Base-by-base conservation (phyloP, 1,140 invertebrate genomes). In the Hylyphantes graminicola region DNA sequence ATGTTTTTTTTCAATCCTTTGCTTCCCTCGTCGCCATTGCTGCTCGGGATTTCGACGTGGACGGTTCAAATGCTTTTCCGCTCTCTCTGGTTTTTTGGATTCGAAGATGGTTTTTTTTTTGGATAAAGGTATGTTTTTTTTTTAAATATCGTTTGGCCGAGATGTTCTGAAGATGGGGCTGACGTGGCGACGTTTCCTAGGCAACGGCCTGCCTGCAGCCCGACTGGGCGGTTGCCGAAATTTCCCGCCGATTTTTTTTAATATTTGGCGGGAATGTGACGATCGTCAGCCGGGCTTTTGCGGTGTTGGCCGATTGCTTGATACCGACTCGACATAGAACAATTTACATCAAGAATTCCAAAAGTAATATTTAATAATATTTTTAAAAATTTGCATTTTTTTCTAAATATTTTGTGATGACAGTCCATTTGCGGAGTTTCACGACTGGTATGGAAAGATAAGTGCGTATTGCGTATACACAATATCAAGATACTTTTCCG, bases 1-100 rank as follows among this genome's bases (percentile, higher is more conserved):
- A 81, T 81, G 72, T 74, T 70, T 83, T 83, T 83, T 83, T 83
- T 82, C 75, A 70, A 83, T 72, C 80, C 80, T 83, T 83, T 83
- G 70, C 80, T 83, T 50, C 80, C 80, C n/a, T 35, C 19, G 61
- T 54, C 72, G 80, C 72, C 72, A 83, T 75, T 75, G 80, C 80
- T 83, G 70, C 1, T 51, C 68, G 67, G 19, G 79, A 61, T 67
- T 48, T n/a, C 51, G 79, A 73, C 57, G 48, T 57, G 51, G 74
- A 53, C 19, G 19, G 72, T 57, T 35, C 72, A 13, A 55, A 51
- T 55, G 8, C 12, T 74, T 9, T 35, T 72, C 68, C 51, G n/a
- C 51, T 50, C 35, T 48, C 67, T 72, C 35, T 65, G 12, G 12
- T 65, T 19, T 65, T 65, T 65, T 65, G 19, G 11, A 21, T 17